Evolutionary conservation across 2,888 invertebrate species (phyloP).

Genomic region (Melinopterus prodromus): DNA sequence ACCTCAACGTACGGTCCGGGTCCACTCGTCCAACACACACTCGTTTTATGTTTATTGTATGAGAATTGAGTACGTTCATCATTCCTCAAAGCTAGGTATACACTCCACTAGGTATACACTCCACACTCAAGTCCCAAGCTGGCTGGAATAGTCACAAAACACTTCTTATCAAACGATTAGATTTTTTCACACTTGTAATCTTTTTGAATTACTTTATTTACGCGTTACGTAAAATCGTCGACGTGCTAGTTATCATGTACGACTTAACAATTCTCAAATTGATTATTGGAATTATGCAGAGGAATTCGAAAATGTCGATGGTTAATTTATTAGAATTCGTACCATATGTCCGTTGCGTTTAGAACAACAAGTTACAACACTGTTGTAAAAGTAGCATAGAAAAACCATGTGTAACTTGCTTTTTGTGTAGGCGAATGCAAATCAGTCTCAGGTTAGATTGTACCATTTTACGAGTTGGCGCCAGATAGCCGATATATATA

Average conservation of each 20-base stretch:
- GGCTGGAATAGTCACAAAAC: not conserved
- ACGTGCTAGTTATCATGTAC: not conserved
- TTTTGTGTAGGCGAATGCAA: conserved; percentile 18
- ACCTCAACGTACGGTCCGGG: not conserved
- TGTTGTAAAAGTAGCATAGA: conserved; percentile 12
- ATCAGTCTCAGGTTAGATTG: conserved; percentile 22
- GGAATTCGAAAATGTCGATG: not conserved
- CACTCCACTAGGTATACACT: not conserved
- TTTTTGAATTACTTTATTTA: not conserved
- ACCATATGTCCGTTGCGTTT: conserved; percentile 9
- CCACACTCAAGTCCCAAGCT: not conserved
- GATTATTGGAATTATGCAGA: not conserved
- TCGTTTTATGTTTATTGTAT: not conserved
- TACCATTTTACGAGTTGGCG: conserved; percentile 18
- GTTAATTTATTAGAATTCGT: too few relatives aligned
- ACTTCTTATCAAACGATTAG: not conserved
- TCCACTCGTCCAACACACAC: not conserved
- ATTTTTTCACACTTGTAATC: not conserved
- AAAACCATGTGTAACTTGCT: conserved; percentile 11
- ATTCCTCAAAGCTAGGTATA: not conserved
- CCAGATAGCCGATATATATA: conserved; percentile 13
- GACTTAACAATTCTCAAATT: not conserved
- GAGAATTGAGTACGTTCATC: not conserved
- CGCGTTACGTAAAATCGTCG: not conserved
- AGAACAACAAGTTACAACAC: not conserved